These are phyloP conservation scores for Jacana jacana DNA, from an alignment of 2,113 vertebrate genomes.

Conservation along the genomic window DNA sequence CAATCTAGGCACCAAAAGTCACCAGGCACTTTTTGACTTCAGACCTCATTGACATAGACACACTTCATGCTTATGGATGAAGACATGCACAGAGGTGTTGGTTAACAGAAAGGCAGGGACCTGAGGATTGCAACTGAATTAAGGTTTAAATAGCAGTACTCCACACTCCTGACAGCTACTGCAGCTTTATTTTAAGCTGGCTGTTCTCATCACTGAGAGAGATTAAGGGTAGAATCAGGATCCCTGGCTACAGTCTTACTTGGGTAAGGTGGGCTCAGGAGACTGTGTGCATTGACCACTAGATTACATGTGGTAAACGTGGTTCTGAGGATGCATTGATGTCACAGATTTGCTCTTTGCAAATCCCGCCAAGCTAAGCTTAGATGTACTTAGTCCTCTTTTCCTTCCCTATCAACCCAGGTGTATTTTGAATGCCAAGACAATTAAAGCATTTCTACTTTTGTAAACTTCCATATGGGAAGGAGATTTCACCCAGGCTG, in stretches of 20 bases:
- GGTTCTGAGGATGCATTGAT: neutral
- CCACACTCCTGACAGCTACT: neutral
- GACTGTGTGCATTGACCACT: neutral
- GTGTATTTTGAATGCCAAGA: neutral
- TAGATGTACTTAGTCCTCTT: neutral
- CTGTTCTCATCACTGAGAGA: neutral
- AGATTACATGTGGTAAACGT: fast-evolving
- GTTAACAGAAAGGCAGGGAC: neutral
- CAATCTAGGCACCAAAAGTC: neutral
- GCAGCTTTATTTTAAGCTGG: neutral
- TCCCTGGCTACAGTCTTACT: neutral
- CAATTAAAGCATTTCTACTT: neutral
- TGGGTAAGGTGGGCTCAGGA: neutral
- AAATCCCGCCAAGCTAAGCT: fast-evolving
- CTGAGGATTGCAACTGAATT: neutral
- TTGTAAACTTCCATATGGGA: neutral
- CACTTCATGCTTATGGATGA: neutral
- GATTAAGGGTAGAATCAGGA: neutral
- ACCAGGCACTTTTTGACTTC: neutral
- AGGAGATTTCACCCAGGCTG: neutral
- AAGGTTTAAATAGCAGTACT: neutral
- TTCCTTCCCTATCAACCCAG: neutral
- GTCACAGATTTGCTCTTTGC: neutral
- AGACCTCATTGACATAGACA: neutral
- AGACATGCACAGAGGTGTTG: fast-evolving